Evolutionary conservation across 2,888 invertebrate genomes (phyloP).

Genomic region (Muschampia plurimacula): DNA sequence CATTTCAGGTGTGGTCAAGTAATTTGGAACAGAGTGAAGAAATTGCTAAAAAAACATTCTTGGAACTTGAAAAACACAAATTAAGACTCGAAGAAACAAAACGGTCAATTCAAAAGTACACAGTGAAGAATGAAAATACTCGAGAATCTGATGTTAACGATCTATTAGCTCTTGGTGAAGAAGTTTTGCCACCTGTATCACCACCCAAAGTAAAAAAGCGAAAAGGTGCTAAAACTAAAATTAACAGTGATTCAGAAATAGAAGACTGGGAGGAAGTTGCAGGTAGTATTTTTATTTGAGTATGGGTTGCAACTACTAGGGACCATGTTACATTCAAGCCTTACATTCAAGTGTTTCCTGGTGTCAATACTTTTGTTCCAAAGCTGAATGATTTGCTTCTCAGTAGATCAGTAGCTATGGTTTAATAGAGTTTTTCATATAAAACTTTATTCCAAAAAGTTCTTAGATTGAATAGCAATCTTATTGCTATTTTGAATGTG

Average conservation of each 20-base stretch:
- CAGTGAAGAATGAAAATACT: conserved; percentile 53
- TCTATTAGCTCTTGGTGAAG: conserved; percentile 88
- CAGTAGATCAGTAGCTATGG: no score
- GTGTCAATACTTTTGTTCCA: neutral
- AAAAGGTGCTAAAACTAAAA: conserved; percentile 57
- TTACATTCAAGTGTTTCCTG: neutral
- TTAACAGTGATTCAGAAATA: conserved; percentile 87
- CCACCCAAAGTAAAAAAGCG: conserved; percentile 53
- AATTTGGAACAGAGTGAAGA: conserved; percentile 72
- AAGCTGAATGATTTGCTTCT: no score
- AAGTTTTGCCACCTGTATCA: conserved; percentile 55
- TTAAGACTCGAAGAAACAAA: conserved; percentile 87
- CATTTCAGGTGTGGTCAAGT: conserved; percentile 67
- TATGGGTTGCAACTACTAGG: neutral
- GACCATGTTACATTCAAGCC: no score
- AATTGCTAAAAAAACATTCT: conserved; percentile 80
- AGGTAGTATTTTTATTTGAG: conserved; percentile 61
- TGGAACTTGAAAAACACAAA: conserved; percentile 86
- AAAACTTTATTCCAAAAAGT: no score
- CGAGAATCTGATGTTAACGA: conserved; percentile 85
- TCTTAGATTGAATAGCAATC: no score
- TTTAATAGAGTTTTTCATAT: no score
- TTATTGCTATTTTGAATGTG: no score
- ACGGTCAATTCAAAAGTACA: conserved; percentile 82
- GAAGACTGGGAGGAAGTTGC: conserved; percentile 92